Evolutionary conservation across 2,113 vertebrate genomes (phyloP).

Genomic region (Corynorhinus townsendii): DNA sequence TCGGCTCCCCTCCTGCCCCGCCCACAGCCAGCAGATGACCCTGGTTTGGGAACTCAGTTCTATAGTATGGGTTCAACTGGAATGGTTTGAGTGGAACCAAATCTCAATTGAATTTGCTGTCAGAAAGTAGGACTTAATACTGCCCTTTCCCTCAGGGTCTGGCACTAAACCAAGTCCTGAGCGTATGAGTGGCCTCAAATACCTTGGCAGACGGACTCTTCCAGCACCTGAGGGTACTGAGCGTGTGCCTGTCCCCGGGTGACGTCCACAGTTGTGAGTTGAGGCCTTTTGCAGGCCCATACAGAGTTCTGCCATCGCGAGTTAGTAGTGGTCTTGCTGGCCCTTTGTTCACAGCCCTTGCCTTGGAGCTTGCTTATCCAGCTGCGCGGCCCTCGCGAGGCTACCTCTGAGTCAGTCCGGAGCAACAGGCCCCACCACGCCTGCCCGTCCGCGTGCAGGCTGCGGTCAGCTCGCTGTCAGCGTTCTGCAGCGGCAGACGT

Average conservation of each 20-base stretch:
- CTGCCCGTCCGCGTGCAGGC: not conserved
- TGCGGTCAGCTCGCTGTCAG: constrained; percentile 1
- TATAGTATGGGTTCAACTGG: not conserved
- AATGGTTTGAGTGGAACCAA: not conserved
- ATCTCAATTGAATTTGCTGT: not conserved
- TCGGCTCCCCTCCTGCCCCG: not conserved
- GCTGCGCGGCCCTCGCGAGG: not conserved
- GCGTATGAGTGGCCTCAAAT: fast-evolving
- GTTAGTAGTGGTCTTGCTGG: not conserved
- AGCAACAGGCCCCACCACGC: not conserved
- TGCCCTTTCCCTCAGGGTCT: not conserved
- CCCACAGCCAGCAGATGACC: not conserved
- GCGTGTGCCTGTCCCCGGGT: not conserved
- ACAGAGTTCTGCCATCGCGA: not conserved
- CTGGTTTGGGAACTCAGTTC: not conserved
- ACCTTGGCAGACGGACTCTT: not conserved
- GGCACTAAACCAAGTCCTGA: not conserved
- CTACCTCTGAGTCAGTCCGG: not conserved
- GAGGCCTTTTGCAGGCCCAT: not conserved
- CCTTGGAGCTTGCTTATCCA: not conserved
- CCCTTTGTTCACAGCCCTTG: not conserved
- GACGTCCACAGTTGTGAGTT: fast-evolving
- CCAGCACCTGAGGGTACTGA: fast-evolving
- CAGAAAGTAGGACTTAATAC: not conserved
- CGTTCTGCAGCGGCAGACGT: not conserved